Evolutionary conservation across 2,888 invertebrate genomes (phyloP), one percentile per base, ranked within the genome.

Genomic region (Liodrosophila aerea): DNA sequence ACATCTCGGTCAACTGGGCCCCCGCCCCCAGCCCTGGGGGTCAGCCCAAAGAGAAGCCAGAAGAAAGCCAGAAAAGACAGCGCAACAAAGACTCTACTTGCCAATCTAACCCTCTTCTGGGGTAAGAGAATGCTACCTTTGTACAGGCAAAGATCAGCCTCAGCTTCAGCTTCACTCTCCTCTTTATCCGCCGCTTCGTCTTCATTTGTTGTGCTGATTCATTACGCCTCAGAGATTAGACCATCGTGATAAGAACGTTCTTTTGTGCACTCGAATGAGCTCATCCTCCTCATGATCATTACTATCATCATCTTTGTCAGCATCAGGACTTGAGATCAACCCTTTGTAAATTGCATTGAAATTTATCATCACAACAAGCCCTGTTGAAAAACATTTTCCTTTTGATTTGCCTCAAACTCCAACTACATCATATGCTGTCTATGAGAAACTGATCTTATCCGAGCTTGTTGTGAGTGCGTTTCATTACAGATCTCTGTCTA

Each of bases 1-100:
- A 58, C 72, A 84, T 84, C 60, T 84, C 82, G 82, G 85, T 78
- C 78, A 84, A 76, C 81, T 71, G 57, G 66, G 64, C 66, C 77
- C 69, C 45, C 63, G n/a, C n/a, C n/a, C n/a, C n/a, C n/a, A 63
- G 36, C 36, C 4, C 36, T 8, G 2, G 47, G 69, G 73, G 67
- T 70, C 70, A 67, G 39, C 46, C 64, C 66, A 65, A 66, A 66
- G 66, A 72, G 82, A 57, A 46, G 50, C 57, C 59, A 22, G 27
- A 51, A 63, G 60, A 73, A 56, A 61, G 54, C 66, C 49, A n/a
- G 62, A 40, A 34, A 60, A 66, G 53, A 76, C 59, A 64, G 63
- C 64, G 54, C 58, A 57, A 63, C 62, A 68, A 67, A 64, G 65
- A 71, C 64, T 41, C 37, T 22, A 46, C 22, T 22, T 22, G 70